phyloP scores from a whole-genome alignment of 2,888 invertebrate species.

The Dicroscelio sp. region DNA sequence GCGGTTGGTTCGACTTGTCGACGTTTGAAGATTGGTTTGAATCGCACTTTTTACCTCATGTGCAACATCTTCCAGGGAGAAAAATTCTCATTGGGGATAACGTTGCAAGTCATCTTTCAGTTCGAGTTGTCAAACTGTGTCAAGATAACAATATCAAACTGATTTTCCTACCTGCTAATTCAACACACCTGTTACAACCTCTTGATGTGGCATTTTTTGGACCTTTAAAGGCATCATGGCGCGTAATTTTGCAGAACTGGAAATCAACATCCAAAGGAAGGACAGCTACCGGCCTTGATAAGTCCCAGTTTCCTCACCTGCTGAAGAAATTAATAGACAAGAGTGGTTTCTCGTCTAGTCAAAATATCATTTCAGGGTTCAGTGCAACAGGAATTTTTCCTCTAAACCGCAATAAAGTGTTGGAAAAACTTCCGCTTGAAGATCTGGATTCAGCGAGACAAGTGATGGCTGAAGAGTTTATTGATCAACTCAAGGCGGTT shows the following conservation, averaged over 20 bases:
- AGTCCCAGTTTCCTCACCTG: slow-evolving; percentile 29
- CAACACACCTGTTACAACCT: slow-evolving; percentile 86
- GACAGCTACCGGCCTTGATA: too few species aligned
- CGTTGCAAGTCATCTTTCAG: slow-evolving; percentile 84
- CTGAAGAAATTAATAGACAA: slow-evolving; percentile 17
- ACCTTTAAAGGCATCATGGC: slow-evolving; percentile 85
- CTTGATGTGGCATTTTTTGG: slow-evolving; percentile 85
- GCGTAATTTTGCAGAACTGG: slow-evolving; percentile 72
- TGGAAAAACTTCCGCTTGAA: slow-evolving; percentile 27
- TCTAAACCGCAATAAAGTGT: neutral
- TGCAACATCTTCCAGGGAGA: slow-evolving; percentile 83
- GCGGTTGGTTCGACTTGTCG: slow-evolving; percentile 85
- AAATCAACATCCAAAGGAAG: slow-evolving; percentile 38
- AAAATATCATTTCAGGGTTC: slow-evolving; percentile 40
- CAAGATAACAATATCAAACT: slow-evolving; percentile 86
- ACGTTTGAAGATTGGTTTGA: slow-evolving; percentile 85
- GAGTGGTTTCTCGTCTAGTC: slow-evolving; percentile 35
- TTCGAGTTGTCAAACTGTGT: slow-evolving; percentile 64
- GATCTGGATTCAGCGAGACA: neutral
- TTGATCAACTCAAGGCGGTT: slow-evolving; percentile 27
- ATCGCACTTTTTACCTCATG: slow-evolving; percentile 83
- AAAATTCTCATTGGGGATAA: slow-evolving; percentile 89
- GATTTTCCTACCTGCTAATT: slow-evolving; percentile 86
- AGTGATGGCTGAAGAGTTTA: slow-evolving; percentile 13
- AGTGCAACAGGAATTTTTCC: slow-evolving; percentile 28